phyloP scores from a whole-genome alignment of 2,113 vertebrate genomes.

The Ctenomys sociabilis region DNA sequence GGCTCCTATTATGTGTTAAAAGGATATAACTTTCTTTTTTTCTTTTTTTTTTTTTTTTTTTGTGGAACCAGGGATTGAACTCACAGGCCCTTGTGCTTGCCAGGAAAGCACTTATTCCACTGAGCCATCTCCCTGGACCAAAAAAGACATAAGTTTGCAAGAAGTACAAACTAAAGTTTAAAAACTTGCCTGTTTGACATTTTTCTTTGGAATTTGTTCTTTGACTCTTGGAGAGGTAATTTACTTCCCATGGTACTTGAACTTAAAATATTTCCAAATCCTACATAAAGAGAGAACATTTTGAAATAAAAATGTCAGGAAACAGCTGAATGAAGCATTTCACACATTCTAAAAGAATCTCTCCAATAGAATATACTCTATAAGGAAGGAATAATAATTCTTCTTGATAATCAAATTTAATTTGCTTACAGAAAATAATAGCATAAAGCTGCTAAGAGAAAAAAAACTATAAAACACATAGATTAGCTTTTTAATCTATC shows the following conservation, averaged over 20 bases:
- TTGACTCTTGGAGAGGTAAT: conserved; percentile 65
- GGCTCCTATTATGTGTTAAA: conserved; percentile 32
- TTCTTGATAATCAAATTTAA: conserved; percentile 61
- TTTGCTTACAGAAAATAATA: conserved; percentile 39
- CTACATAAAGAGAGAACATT: conserved; percentile 75
- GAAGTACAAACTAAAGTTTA: conserved; percentile 48
- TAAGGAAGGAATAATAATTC: conserved; percentile 27
- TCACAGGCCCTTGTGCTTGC: too few relatives aligned
- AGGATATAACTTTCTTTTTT: too few relatives aligned
- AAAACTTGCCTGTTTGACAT: conserved; percentile 82
- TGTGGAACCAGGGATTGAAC: too few relatives aligned
- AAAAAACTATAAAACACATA: conserved; percentile 37
- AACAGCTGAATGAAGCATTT: conserved; percentile 42
- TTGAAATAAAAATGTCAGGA: conserved; percentile 70
- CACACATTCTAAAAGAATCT: conserved; percentile 36
- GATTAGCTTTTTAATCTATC: conserved; percentile 42
- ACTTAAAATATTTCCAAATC: conserved; percentile 73
- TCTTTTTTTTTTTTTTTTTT: too few relatives aligned
- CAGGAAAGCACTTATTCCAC: too few relatives aligned
- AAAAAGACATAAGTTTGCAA: background rate
- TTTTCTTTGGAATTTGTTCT: conserved; percentile 72
- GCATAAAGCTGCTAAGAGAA: background rate
- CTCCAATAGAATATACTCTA: conserved; percentile 12
- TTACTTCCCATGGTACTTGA: conserved; percentile 66
- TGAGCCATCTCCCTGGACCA: too few relatives aligned